Base-by-base conservation (phyloP, 2,888 invertebrate species). In the Petrolisthes cinctipes region DNA sequence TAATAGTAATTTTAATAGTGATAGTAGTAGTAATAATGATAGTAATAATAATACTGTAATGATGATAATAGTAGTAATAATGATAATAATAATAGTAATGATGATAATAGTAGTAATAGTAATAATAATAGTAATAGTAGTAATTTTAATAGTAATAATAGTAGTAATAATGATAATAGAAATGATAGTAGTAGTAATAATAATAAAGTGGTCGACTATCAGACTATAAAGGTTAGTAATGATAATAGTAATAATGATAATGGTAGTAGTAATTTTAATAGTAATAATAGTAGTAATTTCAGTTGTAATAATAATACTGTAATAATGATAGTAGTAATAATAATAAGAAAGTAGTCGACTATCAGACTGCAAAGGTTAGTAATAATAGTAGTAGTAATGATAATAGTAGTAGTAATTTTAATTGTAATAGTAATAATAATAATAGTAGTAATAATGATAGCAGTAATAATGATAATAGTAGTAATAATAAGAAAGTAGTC, bases 131-230 rank as follows among this genome's bases (percentile, higher is more conserved):
- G 37, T 37, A 37, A 37, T 37, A 37, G 37, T 37, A 37, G 51
- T 17, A 20, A 4, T 53, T 9, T n/a, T 1, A n/a, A 51, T 53
- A n/a, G 11, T 37, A 6, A 5, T 51, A 5, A 4, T 20, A 9
- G 53, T 23, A 5, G 51, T 37, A 6, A 0, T 53, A 81, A n/a
- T 23, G n/a, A n/a, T n/a, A n/a, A n/a, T n/a, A n/a, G 99, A 93
- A 99, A 99, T 94, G 99, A 99, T 95, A 97, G 98, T 94, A 99
- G 99, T 94, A 95, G 99, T 93, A 97, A 97, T 92, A 96, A 97
- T 92, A 99, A 99, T 94, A 99, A 99, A 94, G 99, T 98, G 91
- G 99, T 99, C 90, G 99, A 99, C 94, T 98, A 97, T 94, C 96
- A 96, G 92, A 97, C 98, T 92, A 99, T 99, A 91, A 99, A 99